phyloP scores from a whole-genome alignment of 2,797 vertebrate genomes.

The Poeciliopsis turneri region DNA sequence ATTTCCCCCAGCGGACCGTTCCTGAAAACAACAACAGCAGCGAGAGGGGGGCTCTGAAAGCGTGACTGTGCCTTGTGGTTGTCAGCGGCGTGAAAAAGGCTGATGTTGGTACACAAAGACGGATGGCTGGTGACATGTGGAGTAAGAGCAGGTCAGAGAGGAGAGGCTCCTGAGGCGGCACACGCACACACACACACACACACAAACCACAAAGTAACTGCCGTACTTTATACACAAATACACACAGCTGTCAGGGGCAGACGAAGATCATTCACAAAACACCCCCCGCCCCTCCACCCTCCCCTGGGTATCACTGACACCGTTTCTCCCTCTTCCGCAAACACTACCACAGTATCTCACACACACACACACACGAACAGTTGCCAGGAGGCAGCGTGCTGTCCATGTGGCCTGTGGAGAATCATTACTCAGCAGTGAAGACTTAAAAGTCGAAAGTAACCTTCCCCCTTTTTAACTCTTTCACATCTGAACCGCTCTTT shows the following conservation, averaged over 20 bases:
- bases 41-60: conserved; percentile 1
- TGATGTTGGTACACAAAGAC: conserved; percentile 49
- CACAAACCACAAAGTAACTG: conserved; percentile 56
- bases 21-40: neutral
- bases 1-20: neutral
- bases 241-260: conserved; percentile 81
- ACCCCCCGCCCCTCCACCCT: conserved; percentile 35
- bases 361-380: conserved; percentile 31
- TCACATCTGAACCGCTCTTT: conserved; percentile 22
- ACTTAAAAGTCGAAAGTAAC: conserved; percentile 62
- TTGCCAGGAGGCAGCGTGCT: conserved; percentile 76
- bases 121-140: conserved; percentile 67
- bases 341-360: conserved; percentile 34
- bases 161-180: conserved; percentile 58
- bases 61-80: conserved; percentile 10
- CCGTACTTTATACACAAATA: conserved; percentile 74
- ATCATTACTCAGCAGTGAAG: conserved; percentile 83
- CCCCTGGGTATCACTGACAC: conserved; percentile 81
- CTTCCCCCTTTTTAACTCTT: conserved; percentile 55
- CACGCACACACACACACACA: conserved; percentile 45
- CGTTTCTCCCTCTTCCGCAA: conserved; percentile 60
- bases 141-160: conserved; percentile 72
- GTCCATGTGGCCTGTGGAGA: conserved; percentile 80
- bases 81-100: conserved; percentile 34
- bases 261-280: conserved; percentile 84